phyloP scores from a whole-genome alignment of 2,113 vertebrate genomes.

The Barnardius zonarius region DNA sequence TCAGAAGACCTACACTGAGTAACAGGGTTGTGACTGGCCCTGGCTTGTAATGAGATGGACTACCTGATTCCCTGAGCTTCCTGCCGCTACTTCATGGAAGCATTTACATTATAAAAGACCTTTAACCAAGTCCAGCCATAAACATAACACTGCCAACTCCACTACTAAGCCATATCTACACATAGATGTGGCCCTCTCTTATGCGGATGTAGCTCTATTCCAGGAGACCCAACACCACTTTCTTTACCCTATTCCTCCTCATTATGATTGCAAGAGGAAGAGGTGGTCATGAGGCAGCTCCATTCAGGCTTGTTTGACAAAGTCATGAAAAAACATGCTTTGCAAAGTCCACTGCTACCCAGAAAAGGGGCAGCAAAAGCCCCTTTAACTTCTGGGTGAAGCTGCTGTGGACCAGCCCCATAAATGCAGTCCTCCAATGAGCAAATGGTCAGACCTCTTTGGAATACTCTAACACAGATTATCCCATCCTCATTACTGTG shows the following conservation, averaged over 20 bases:
- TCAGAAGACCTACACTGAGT: background rate
- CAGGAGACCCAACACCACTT: background rate
- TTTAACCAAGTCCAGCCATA: background rate
- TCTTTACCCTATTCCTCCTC: background rate
- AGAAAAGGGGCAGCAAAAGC: background rate
- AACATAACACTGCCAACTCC: background rate
- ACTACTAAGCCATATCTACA: background rate
- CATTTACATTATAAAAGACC: background rate
- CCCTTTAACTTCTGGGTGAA: background rate
- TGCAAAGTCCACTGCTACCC: background rate
- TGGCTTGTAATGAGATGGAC: background rate
- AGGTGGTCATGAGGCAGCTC: background rate
- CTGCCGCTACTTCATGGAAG: background rate
- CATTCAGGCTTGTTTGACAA: background rate
- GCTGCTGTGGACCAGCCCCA: rapidly evolving
- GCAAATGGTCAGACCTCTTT: background rate
- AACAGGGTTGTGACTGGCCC: background rate
- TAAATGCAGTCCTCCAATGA: background rate
- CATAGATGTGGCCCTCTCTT: background rate
- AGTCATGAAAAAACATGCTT: background rate
- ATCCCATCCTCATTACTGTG: background rate
- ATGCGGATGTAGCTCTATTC: background rate
- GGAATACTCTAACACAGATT: background rate
- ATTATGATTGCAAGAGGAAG: background rate
- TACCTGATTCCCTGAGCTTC: background rate